These are phyloP conservation scores for Mesodorylaimus sp. DNA, from an alignment of 2,888 invertebrate genomes.

Conservation along the genomic window DNA sequence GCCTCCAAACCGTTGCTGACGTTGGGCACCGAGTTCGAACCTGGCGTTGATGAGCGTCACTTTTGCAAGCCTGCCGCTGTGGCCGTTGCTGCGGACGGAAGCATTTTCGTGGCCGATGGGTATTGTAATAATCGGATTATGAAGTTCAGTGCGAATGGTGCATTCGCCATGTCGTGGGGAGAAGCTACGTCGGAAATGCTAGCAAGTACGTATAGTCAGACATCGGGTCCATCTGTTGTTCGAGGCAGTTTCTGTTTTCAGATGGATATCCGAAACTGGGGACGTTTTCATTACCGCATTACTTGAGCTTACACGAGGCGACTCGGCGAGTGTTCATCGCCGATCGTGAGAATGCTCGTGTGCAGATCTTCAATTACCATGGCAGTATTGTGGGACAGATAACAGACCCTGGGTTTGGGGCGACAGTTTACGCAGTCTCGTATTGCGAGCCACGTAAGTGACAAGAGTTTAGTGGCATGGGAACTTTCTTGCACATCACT, in stretches of 20 bases:
- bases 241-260: too few species aligned
- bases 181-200: conserved; percentile 23
- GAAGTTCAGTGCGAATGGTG: conserved; percentile 20
- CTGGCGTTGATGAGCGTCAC: conserved; percentile 45
- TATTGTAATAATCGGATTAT: conserved; percentile 35
- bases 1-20: conserved; percentile 45
- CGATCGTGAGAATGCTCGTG: conserved; percentile 38
- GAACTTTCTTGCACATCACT: too few species aligned
- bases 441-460: conserved; percentile 41
- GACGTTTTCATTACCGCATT: conserved; percentile 35
- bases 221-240: too few species aligned
- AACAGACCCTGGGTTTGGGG: conserved; percentile 46
- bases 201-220: conserved; percentile 7
- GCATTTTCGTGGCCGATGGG: conserved; percentile 53
- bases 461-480: too few species aligned
- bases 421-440: conserved; percentile 52
- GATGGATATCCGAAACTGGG: conserved; percentile 14
- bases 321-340: conserved; percentile 35
- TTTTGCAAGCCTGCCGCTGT: conserved; percentile 66
- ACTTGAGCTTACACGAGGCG: conserved; percentile 31
- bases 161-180: conserved; percentile 46
- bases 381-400: conserved; percentile 42
- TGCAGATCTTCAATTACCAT: conserved; percentile 40
- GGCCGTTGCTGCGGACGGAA: conserved; percentile 44
- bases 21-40: conserved; percentile 44